Percentiles rank a stretch among this genome's conserved stretches.
Conservation (phyloP, 2,797 vertebrate species). For the Peromyscus aztecus region DNA sequence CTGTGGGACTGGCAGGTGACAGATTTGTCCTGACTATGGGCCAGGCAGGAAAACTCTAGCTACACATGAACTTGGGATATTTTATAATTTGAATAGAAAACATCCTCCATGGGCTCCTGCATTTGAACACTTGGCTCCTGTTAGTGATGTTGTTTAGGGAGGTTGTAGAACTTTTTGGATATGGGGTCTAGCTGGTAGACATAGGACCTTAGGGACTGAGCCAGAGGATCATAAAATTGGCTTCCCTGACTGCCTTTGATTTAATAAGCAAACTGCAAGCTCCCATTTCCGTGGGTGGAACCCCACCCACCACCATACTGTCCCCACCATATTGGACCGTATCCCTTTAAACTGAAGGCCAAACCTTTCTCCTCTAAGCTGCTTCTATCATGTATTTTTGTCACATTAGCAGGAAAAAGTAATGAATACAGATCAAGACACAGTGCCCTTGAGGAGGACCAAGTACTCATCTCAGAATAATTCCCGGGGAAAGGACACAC, state of each 20-base stretch:
- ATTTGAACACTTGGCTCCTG: background rate
- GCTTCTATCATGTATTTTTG: background rate
- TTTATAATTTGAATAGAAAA: background rate
- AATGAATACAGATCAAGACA: background rate
- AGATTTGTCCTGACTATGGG: too few relatives aligned
- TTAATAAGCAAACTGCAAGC: background rate
- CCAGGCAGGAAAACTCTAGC: too few relatives aligned
- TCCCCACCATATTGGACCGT: background rate
- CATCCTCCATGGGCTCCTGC: too few relatives aligned
- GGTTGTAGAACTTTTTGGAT: background rate
- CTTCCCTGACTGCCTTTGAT: background rate
- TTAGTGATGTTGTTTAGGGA: background rate
- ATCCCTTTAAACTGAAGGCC: background rate
- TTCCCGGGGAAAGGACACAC: background rate
- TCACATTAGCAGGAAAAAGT: background rate
- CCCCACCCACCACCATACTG: background rate
- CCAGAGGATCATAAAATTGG: background rate
- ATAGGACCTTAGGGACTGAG: background rate
- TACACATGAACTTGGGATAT: background rate
- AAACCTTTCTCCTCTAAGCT: background rate
- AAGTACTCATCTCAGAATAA: background rate
- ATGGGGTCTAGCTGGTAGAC: background rate
- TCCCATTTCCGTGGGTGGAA: background rate
- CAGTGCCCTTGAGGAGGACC: background rate
- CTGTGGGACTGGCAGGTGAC: too few relatives aligned